A percentile compares a stretch with the other conserved stretches of the same genome.
Conservation (phyloP, 2,888 invertebrate genomes). For the Prosapia bicincta region DNA sequence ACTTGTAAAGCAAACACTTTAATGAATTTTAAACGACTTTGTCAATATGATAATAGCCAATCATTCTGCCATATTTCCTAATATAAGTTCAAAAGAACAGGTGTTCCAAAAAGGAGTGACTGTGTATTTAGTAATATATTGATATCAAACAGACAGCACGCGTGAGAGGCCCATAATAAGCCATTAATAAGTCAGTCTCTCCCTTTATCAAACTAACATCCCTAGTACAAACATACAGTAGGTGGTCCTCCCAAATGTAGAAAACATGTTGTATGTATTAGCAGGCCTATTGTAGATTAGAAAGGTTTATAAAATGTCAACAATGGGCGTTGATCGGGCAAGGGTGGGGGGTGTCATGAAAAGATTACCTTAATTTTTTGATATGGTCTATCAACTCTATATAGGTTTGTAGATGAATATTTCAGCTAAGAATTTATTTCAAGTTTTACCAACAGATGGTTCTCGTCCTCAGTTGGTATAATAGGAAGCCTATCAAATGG, state of each 20-base stretch:
- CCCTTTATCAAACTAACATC: not conserved
- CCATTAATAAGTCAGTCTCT: not conserved
- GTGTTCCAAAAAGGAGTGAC: not conserved
- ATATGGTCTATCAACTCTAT: no score
- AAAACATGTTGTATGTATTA: not conserved
- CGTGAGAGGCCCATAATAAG: not conserved
- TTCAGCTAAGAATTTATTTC: no score
- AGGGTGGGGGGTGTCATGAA: not conserved
- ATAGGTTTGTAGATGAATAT: no score
- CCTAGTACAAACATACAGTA: not conserved
- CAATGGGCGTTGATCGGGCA: not conserved
- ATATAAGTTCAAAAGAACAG: no score
- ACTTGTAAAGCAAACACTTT: no score
- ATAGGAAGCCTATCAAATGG: no score
- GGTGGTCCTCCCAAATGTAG: not conserved
- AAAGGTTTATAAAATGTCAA: not conserved
- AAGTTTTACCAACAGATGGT: no score
- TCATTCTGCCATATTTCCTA: no score
- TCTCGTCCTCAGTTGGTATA: no score
- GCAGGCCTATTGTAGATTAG: not conserved
- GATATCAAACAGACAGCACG: not conserved
- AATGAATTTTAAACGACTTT: no score
- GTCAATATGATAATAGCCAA: no score
- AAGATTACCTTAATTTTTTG: not conserved
- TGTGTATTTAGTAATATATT: not conserved